phyloP scores from a whole-genome alignment of 2,797 vertebrate species.

The Peromyscus melanophrys region DNA sequence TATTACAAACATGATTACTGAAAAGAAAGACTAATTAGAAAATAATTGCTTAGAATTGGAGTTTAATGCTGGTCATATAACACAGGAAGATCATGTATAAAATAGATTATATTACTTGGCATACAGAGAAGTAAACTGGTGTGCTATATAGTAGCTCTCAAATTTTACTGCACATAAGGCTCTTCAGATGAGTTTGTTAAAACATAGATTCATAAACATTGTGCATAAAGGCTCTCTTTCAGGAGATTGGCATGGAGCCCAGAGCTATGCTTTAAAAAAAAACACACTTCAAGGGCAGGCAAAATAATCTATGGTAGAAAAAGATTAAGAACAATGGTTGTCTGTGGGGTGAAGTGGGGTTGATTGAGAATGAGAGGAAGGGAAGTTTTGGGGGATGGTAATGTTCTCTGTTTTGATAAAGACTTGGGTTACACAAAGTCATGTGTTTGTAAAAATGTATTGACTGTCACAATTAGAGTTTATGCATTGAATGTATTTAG shows the following conservation, averaged over 20 bases:
- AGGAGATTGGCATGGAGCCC: constrained; percentile 36
- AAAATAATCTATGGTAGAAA: constrained; percentile 49
- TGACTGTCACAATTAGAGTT: background rate
- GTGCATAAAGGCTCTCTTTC: constrained; percentile 51
- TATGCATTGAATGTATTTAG: background rate
- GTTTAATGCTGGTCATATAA: constrained; percentile 8
- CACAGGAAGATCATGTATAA: constrained; percentile 42
- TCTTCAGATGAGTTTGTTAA: constrained; percentile 60
- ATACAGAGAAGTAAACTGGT: background rate
- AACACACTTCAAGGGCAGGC: constrained; percentile 47
- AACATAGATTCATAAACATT: constrained; percentile 42
- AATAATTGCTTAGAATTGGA: constrained; percentile 47
- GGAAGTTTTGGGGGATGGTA: background rate
- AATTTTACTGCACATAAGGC: constrained; percentile 47
- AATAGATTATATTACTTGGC: constrained; percentile 39
- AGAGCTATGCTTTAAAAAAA: constrained; percentile 38
- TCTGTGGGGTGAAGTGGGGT: background rate
- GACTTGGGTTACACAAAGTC: background rate
- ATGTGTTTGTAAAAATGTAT: background rate
- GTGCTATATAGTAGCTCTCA: constrained; percentile 1
- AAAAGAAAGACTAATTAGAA: constrained; percentile 34
- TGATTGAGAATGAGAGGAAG: constrained; percentile 14
- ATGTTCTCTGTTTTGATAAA: constrained; percentile 6
- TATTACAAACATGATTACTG: constrained; percentile 29
- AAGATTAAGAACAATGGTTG: constrained; percentile 58